Evolutionary conservation across 2,797 vertebrate species (phyloP), one percentile per base, ranked within the genome.

Genomic region (Oryzias sinensis): DNA sequence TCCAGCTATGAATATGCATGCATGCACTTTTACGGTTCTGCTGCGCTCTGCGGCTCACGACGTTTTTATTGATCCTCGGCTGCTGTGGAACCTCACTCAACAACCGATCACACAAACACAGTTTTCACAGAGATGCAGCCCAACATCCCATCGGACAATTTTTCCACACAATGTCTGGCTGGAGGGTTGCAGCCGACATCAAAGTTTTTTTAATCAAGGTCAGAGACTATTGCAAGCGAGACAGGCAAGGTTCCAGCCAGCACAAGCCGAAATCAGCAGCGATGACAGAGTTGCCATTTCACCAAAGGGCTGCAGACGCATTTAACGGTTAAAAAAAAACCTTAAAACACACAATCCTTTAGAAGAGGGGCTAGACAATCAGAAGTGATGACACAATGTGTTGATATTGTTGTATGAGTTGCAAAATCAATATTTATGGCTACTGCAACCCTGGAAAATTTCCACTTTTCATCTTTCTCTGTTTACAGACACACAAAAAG

Each of bases 131-230:
- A 59, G 72, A 73, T 11, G 27, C 59, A 51, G 62, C 68, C 65
- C 45, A 75, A 72, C 62, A 70, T 53, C 49, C 60, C 43, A 27
- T 20, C 65, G 63, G 74, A 80, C 70, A 80, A 76, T 76, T 80
- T 67, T 59, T 33, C 37, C 55, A 70, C 59, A 56, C 68, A 55
- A 37, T 72, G 58, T 70, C 37, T 67, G 50, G 52, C 78, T 68
- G 5, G 49, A 70, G 63, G 72, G 62, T 56, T 68, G 57, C 17
- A 55, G 17, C 56, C 62, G 54, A 77, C 69, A 80, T 82, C 68
- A 77, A 71, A 83, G 67, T 53, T 50, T 70, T 68, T 62, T 58
- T 67, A 65, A 65, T 74, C 76, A 76, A 80, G 81, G 82, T 84
- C 77, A 71, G 42, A 51, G 42, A 56, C 72, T 68, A 48, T 65